Base-by-base conservation (phyloP, 2,888 invertebrate species). In the Cistogaster globosa region DNA sequence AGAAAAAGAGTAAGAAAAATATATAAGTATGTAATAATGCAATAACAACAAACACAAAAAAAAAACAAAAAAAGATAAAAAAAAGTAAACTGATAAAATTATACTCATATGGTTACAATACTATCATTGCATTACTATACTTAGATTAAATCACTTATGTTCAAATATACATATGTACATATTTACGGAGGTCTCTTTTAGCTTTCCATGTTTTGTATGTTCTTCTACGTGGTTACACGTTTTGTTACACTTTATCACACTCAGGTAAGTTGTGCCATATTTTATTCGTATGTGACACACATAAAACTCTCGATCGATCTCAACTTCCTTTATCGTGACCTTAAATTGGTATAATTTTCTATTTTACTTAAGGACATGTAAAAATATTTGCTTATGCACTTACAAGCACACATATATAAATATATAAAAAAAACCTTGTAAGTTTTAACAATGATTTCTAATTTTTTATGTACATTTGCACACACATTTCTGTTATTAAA, bases 181-280 rank as follows among this genome's bases (percentile, higher is more conserved):
- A 12, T 2, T 0, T 58, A 5, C 32, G 16, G 14, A 16, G 6
- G 58, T 69, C 55, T 63, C 45, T 60, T 69, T 62, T n/a, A 55
- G 26, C 26, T 65, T 53, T 71, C 53, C 71, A 83, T 69, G 82
- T 82, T 82, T 76, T 53, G 65, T 71, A 51, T 76, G 65, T 76
- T 58, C 18, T 51, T 48, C 16, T 75, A 82, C 85, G 85, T 85
- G 85, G 67, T 11, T 67, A 75, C 85, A 85, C 85, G 85, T 85
- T 67, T 42, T 75, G 65, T 82, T 79, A 85, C 62, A 69, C 75
- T 76, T 75, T 85, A 78, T 82, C 82, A 85, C 69, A 71, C 85
- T 82, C 75, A 79, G 75, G 78, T 67, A 82, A 71, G 75, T 79
- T n/a, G 78, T 79, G 82, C 82, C 82, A 82, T 71, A 85, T 69